A percentile compares a stretch with the other conserved stretches of the same genome.
Evolutionary conservation across 2,113 vertebrate genomes (phyloP).

Genomic region (Pangasianodon gigas): DNA sequence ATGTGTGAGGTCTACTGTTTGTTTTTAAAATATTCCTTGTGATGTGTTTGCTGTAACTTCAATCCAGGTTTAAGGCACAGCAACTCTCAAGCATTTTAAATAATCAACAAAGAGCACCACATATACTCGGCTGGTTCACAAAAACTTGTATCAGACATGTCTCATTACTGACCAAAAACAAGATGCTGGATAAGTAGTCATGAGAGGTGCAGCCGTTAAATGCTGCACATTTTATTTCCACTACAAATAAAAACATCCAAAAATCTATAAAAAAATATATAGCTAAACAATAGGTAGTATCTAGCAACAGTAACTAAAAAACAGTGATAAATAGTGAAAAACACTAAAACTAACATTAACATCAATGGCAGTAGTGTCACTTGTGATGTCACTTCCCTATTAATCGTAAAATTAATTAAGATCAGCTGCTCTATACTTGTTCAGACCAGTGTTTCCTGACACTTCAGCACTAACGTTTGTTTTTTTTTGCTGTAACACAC

Average conservation of each 20-base stretch:
- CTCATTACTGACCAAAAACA: background rate
- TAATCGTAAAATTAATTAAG: background rate
- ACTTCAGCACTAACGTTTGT: background rate
- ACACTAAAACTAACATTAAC: background rate
- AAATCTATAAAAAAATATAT: background rate
- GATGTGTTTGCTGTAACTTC: conserved; percentile 7
- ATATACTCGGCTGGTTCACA: conserved; percentile 32
- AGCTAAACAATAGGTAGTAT: background rate
- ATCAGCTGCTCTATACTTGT: background rate
- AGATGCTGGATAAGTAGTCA: background rate
- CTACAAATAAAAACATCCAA: background rate
- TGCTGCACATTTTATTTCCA: background rate
- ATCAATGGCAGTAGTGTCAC: conserved; percentile 1
- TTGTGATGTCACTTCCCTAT: background rate
- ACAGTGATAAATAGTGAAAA: background rate
- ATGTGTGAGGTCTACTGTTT: conserved; percentile 31
- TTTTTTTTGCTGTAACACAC: conserved; percentile 2
- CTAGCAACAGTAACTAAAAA: background rate
- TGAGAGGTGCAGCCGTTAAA: background rate
- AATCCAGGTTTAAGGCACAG: conserved; percentile 51
- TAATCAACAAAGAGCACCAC: background rate
- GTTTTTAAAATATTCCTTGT: conserved; percentile 11
- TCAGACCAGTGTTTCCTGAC: background rate
- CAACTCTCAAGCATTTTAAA: conserved; percentile 43
- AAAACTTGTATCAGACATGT: background rate